Evolutionary conservation across 2,888 invertebrate species (phyloP), one percentile per base, ranked within the genome.

Genomic region (Tholera decimalis): DNA sequence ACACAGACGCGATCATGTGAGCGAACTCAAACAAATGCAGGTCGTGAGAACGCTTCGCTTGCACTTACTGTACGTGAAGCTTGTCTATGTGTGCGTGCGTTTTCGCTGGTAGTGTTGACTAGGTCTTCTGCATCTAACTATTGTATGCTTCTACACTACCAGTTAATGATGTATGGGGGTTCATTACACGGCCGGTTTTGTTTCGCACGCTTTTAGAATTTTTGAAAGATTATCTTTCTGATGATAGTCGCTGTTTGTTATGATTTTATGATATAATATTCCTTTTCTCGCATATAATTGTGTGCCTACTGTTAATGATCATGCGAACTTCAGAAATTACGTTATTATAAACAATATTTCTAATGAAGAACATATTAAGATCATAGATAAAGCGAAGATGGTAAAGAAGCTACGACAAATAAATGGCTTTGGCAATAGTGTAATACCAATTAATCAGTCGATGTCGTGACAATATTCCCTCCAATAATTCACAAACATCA

Each of bases 121-220:
- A 1, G 9, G 28, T 11, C 65, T 66, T 66, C 65, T 66, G 71
- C 22, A 18, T 4, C 5, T 7, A n/a, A 35, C 28, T 71, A 20
- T 13, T 18, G 18, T 6, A 15, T 66, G 33, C 9, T n/a, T 41
- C 86, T 85, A 80, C 80, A 76, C 89, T 85, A 86, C 89, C 91
- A 89, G 93, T 91, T 93, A 93, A 93, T 93, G 93, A 93, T 90
- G 93, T 91, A 91, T 92, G 90, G 90, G 86, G 87, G 89, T 91
- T 93, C 93, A 93, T 93, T 93, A 93, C 89, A 89, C 89, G 84
- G 79, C 82, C 80, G 73, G 80, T 80, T 79, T 87, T 89, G 89
- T 86, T 89, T 85, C 83, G 88, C 85, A 84, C 79, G 85, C 83
- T 87, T 86, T 87, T 86, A 87, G 71, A 77, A 69, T 80, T 71